Conservation (phyloP, 2,113 vertebrate species). For the Dolichallabes microphthalmus region DNA sequence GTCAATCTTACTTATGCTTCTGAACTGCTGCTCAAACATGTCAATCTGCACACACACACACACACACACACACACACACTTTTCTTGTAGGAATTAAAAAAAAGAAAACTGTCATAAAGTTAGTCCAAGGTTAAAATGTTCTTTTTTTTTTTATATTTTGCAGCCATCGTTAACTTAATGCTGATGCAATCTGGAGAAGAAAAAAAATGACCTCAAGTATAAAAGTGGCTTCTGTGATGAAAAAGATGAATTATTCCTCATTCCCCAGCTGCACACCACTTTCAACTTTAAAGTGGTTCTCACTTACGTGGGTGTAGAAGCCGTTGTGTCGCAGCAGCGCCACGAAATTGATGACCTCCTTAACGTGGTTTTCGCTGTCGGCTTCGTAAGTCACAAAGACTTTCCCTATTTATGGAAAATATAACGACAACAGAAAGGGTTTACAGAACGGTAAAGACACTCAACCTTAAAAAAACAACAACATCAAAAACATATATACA, state of each 20-base stretch:
- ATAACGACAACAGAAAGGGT: not conserved
- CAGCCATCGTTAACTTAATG: not conserved
- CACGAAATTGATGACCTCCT: conserved; percentile 78
- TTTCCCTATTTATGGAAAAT: conserved; percentile 62
- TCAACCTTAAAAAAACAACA: not conserved
- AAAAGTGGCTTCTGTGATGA: not conserved
- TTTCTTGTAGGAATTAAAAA: not conserved
- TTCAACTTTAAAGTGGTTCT: not conserved
- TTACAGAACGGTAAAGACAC: not conserved
- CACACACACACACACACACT: too few relatives aligned
- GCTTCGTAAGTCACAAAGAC: conserved; percentile 79
- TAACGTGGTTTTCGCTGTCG: conserved; percentile 75
- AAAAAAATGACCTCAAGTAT: not conserved
- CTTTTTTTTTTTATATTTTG: not conserved
- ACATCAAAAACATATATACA: too few relatives aligned
- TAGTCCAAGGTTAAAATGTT: not conserved
- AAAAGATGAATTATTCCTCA: not conserved
- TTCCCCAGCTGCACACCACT: not conserved
- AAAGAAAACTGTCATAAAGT: not conserved
- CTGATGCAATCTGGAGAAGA: not conserved
- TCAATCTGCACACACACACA: conserved; percentile 68
- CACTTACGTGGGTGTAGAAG: conserved; percentile 74
- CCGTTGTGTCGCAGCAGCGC: conserved; percentile 76
- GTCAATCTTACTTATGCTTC: conserved; percentile 80
- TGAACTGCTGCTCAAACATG: conserved; percentile 77